Conservation (phyloP, 2,797 vertebrate genomes). For the Helarctos malayanus region DNA sequence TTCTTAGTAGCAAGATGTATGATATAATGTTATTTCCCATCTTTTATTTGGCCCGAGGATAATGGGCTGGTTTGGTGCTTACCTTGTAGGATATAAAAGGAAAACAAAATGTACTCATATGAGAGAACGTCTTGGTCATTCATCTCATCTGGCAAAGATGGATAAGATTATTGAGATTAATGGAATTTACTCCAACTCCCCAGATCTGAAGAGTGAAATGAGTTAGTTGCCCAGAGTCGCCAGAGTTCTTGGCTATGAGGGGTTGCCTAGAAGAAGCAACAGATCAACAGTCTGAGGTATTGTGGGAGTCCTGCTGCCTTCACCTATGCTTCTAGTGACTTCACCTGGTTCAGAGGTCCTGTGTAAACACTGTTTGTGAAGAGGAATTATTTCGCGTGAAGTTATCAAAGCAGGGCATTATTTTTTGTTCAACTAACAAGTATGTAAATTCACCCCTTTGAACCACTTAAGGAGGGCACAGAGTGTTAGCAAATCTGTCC, state of each 20-base stretch:
- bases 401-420: neutral
- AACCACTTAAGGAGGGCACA: neutral
- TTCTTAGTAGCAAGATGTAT: neutral
- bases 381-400: neutral
- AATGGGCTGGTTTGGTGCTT: neutral
- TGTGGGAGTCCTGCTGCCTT: fast-evolving
- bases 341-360: neutral
- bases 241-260: neutral
- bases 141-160: neutral
- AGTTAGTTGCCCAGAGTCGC: neutral
- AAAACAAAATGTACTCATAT: neutral
- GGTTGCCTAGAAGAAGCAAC: neutral
- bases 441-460: slow-evolving; percentile 48
- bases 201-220: neutral
- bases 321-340: neutral
- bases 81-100: neutral
- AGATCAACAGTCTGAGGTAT: too few relatives aligned
- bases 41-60: neutral
- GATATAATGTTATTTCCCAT: neutral
- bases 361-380: neutral
- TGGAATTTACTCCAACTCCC: neutral
- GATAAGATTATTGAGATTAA: neutral
- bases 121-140: neutral
- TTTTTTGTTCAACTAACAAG: slow-evolving; percentile 12
- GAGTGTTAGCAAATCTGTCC: slow-evolving; percentile 4